Conservation (phyloP, 2,797 vertebrate genomes). For the Coregonus sp. region DNA sequence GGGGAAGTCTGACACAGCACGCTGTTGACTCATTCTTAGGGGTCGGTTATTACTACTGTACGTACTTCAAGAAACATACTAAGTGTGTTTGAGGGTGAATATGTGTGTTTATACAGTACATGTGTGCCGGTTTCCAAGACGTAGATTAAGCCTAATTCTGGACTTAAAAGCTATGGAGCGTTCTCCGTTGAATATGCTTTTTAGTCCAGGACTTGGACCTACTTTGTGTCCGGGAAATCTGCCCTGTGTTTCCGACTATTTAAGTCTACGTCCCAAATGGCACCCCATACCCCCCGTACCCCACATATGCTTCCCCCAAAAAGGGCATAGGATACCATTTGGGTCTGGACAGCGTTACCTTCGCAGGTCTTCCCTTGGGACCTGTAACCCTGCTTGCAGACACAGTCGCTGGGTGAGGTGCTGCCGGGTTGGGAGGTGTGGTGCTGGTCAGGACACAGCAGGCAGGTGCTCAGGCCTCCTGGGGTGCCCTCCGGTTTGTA, state of each 20-base stretch:
- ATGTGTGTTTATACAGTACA: neutral
- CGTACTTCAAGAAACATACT: neutral
- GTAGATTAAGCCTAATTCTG: neutral
- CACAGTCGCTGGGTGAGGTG: constrained; percentile 84
- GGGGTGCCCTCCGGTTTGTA: constrained; percentile 90
- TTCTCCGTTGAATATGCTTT: too few species aligned
- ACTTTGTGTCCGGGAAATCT: neutral
- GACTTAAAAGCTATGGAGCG: too few species aligned
- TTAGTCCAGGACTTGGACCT: too few species aligned
- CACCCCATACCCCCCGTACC: too few species aligned
- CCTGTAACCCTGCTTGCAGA: constrained; percentile 85
- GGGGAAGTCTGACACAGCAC: neutral
- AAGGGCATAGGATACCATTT: too few species aligned
- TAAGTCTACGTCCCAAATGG: too few species aligned
- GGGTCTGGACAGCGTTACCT: constrained; percentile 68
- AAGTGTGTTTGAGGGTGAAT: constrained; percentile 5
- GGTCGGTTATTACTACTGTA: too few species aligned
- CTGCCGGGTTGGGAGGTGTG: constrained; percentile 91
- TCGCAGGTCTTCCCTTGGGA: constrained; percentile 81
- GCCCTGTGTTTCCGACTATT: neutral
- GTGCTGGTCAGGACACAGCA: constrained; percentile 82
- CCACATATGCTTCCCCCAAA: too few species aligned
- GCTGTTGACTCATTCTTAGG: too few species aligned
- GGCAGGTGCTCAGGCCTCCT: constrained; percentile 88
- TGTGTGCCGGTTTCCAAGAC: too few species aligned